Conservation (phyloP, 2,888 invertebrate genomes). For the Ditula angustiorana region DNA sequence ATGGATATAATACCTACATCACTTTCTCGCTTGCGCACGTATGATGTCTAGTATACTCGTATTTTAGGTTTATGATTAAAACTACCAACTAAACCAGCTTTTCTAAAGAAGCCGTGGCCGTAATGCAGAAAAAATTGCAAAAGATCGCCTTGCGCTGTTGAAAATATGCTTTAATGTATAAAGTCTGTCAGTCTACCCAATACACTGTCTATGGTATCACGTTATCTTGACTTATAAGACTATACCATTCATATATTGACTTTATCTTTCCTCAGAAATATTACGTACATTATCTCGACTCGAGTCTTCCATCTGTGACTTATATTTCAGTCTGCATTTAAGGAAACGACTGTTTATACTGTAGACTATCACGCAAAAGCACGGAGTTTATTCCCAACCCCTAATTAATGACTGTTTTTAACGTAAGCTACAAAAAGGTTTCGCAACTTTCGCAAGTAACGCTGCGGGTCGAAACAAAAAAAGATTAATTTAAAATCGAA, state of each 20-base stretch:
- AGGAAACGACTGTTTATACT: not conserved
- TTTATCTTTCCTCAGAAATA: not conserved
- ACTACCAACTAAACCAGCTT: too few species aligned
- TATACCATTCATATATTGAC: not conserved
- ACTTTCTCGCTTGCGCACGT: too few species aligned
- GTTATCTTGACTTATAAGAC: not conserved
- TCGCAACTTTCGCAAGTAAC: not conserved
- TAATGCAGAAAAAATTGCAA: too few species aligned
- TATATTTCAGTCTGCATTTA: not conserved
- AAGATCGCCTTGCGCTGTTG: too few species aligned
- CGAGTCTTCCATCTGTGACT: not conserved
- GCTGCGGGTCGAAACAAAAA: not conserved
- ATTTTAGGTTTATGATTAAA: too few species aligned
- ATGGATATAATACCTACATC: too few species aligned
- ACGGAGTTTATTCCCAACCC: not conserved
- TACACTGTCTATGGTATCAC: not conserved
- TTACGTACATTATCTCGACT: not conserved
- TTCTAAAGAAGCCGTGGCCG: too few species aligned
- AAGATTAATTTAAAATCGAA: slow-evolving; percentile 1
- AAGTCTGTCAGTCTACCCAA: too few species aligned
- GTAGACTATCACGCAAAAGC: not conserved
- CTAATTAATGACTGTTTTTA: slow-evolving; percentile 14
- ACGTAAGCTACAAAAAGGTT: slow-evolving; percentile 8
- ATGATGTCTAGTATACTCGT: too few species aligned
- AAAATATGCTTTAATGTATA: too few species aligned